Conservation (phyloP, 2,797 vertebrate genomes). For the Typhlichthys subterraneus region DNA sequence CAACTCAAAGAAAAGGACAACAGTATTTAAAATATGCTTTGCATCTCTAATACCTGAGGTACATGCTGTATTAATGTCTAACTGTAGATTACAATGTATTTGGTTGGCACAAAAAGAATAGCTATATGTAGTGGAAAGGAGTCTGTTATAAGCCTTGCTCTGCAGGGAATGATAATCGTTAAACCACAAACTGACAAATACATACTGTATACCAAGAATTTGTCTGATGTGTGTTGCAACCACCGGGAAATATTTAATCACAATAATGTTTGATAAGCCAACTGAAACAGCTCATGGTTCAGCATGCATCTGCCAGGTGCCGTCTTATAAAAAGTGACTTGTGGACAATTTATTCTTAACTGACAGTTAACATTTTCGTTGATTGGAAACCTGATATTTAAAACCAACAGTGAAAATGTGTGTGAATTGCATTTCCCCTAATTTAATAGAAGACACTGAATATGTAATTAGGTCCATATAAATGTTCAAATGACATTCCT, state of each 20-base stretch:
- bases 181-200: constrained; percentile 75
- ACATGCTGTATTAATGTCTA: no score
- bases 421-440: no score
- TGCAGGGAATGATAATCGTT: constrained; percentile 58
- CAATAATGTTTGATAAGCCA: constrained; percentile 76
- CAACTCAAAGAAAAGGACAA: neutral
- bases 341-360: no score
- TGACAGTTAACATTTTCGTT: neutral
- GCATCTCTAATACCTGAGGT: neutral
- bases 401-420: neutral
- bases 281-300: constrained; percentile 56
- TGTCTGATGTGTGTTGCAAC: constrained; percentile 61
- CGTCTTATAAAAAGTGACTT: constrained; percentile 23
- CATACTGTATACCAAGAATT: constrained; percentile 62
- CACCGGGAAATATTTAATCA: constrained; percentile 61
- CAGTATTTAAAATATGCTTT: neutral
- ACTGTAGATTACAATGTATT: neutral
- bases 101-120: neutral
- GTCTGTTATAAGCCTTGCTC: constrained; percentile 47
- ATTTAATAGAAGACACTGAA: no score
- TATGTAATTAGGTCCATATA: no score
- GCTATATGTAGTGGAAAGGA: constrained; percentile 8
- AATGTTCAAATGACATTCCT: no score
- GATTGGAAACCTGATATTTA: neutral
- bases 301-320: constrained; percentile 61